Evolutionary conservation across 1,140 invertebrate species (phyloP).

Genomic region (Leptinotarsa undecemlineata): DNA sequence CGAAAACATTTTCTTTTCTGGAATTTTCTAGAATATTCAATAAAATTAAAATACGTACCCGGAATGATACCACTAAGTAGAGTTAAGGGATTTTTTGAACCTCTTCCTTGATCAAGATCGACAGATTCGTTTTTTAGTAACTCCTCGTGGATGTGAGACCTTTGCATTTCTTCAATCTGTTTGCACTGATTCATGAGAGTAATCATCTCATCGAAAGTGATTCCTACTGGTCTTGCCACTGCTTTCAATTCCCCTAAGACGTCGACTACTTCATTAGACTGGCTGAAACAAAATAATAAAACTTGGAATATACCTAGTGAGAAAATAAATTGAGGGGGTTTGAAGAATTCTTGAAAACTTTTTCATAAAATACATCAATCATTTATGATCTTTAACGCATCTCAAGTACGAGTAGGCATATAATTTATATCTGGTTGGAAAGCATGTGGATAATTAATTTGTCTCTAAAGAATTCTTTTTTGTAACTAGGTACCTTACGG

Average conservation of each 20-base stretch:
- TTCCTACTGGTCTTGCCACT: conserved; percentile 63
- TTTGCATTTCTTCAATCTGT: conserved; percentile 55
- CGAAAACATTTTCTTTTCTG: too few relatives aligned
- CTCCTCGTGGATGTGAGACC: conserved; percentile 22
- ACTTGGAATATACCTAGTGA: too few relatives aligned
- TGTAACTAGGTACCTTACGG: too few relatives aligned
- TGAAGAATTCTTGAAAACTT: too few relatives aligned
- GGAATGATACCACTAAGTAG: conserved; percentile 76
- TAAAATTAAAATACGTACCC: conserved; percentile 58
- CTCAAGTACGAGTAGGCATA: too few relatives aligned
- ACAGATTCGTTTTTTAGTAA: conserved; percentile 29
- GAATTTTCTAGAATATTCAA: too few relatives aligned
- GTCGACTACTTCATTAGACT: conserved; percentile 66
- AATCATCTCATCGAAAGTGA: conserved; percentile 72
- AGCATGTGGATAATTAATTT: too few relatives aligned
- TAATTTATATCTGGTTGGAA: too few relatives aligned
- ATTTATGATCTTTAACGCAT: too few relatives aligned
- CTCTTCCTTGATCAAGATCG: conserved; percentile 53
- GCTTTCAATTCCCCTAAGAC: conserved; percentile 63
- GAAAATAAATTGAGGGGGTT: too few relatives aligned
- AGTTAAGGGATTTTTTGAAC: conserved; percentile 65
- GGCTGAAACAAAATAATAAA: conserved; percentile 58
- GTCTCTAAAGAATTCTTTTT: too few relatives aligned
- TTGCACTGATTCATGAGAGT: conserved; percentile 77
- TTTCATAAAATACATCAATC: too few relatives aligned